Percentiles rank a stretch among this genome's conserved stretches.
Conservation (phyloP, 2,888 invertebrate species). For the Tetragonula carbonaria region DNA sequence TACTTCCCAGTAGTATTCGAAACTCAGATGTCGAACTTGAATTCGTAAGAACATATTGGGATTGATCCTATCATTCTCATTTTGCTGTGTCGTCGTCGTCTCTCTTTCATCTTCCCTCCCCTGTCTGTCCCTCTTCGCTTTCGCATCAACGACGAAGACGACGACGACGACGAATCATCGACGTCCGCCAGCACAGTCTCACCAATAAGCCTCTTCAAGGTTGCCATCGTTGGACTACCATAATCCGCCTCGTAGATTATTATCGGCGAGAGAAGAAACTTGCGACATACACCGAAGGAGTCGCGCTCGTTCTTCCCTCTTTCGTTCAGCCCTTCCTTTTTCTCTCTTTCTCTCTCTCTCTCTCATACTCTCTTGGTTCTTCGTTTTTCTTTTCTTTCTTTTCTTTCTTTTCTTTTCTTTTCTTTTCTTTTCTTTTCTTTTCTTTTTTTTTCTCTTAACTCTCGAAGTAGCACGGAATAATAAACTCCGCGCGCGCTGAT, state of each 20-base stretch:
- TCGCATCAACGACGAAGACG: background rate
- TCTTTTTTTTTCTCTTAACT: background rate
- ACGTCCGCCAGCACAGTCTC: slow-evolving; percentile 54
- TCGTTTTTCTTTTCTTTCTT: background rate
- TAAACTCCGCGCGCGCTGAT: slow-evolving; percentile 34
- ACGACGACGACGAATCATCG: slow-evolving; percentile 53
- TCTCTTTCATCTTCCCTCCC: slow-evolving; percentile 9
- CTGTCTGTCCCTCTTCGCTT: background rate
- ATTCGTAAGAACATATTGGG: too few species aligned
- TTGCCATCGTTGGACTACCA: slow-evolving; percentile 71
- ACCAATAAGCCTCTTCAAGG: slow-evolving; percentile 71
- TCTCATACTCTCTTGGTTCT: background rate
- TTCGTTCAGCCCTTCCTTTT: slow-evolving; percentile 1
- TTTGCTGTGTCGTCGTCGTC: slow-evolving; percentile 3
- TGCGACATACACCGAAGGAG: slow-evolving; percentile 68
- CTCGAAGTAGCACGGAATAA: slow-evolving; percentile 34
- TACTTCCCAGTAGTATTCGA: too few species aligned
- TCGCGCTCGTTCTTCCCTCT: slow-evolving; percentile 30
- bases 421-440: background rate
- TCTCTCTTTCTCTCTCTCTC: background rate
- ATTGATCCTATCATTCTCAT: slow-evolving; percentile 14
- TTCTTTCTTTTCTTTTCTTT: background rate
- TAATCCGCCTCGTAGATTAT: slow-evolving; percentile 74
- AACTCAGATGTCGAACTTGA: too few species aligned
- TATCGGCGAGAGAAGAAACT: slow-evolving; percentile 71